Conservation (phyloP, 2,888 invertebrate species). For the Philereme vetulata region DNA sequence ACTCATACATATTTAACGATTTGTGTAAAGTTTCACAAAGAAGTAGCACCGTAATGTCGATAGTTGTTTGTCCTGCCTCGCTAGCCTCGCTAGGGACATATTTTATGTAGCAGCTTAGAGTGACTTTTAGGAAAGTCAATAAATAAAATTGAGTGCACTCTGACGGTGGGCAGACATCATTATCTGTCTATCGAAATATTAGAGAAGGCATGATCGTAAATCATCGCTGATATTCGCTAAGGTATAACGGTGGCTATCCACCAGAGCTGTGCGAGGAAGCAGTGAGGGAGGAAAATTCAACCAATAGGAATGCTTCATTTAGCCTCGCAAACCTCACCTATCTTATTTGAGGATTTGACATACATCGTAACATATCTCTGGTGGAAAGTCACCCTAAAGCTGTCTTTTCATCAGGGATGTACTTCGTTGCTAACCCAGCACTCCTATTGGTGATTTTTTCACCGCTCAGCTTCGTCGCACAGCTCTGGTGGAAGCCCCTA, state of each 20-base stretch:
- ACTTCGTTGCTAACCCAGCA: too few species aligned
- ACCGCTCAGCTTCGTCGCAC: too few species aligned
- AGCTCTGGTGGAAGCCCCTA: too few species aligned
- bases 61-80: slow-evolving; percentile 33
- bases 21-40: slow-evolving; percentile 29
- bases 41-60: slow-evolving; percentile 28
- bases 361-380: too few species aligned
- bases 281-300: too few species aligned
- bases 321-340: too few species aligned
- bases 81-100: slow-evolving; percentile 31
- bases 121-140: slow-evolving; percentile 53
- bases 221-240: slow-evolving; percentile 56
- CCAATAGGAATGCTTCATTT: too few species aligned
- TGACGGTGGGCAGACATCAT: slow-evolving; percentile 51
- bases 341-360: too few species aligned
- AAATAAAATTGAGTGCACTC: slow-evolving; percentile 63
- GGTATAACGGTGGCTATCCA: slow-evolving; percentile 11
- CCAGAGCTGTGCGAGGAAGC: too few species aligned
- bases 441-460: too few species aligned
- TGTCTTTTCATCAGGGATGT: too few species aligned
- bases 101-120: slow-evolving; percentile 42
- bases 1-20: slow-evolving; percentile 28
- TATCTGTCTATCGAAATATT: slow-evolving; percentile 57
- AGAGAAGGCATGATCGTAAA: slow-evolving; percentile 55
- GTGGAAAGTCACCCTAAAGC: too few species aligned